Base-by-base conservation (phyloP, 2,113 vertebrate species). In the Cheirogaleus medius region DNA sequence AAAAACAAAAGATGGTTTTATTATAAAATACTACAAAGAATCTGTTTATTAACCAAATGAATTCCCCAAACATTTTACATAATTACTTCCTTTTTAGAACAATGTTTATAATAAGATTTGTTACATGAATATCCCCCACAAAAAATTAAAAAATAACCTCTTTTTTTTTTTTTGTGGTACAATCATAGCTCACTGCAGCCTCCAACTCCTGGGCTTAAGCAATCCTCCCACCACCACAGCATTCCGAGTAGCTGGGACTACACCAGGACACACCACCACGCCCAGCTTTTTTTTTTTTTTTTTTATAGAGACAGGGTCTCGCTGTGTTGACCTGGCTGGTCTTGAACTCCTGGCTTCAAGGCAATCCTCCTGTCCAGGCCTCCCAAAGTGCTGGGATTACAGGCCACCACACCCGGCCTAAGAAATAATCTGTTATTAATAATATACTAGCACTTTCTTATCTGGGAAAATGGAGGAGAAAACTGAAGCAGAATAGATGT, bases 1-100 rank as follows among this genome's bases (percentile, higher is more conserved):
- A 95, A 99, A 98, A 71, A 98, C 2, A 97, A 97, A 98, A 97
- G 44, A 97, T 94, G 25, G 9, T 81, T 97, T 94, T 42, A 93
- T 95, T 98, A 83, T 96, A 95, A 98, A 69, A 97, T 8, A 69
- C 3, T 37, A 90, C 3, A 76, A 97, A 90, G 83, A 95, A 88
- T 1, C 5, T 95, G 49, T 87, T 52, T 74, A 68, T 18, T 76
- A 97, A 54, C 71, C 29, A 98, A 97, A 77, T 86, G 34, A 90
- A 96, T 95, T 91, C 54, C 83, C 27, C 76, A 91, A 90, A 87
- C 12, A 89, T 58, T 87, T 71, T 37, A 92, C 10, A 96, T 69
- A 37, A 84, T 74, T 82, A 27, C 78, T 85, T 94, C 60, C 83
- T 97, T 93, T 80, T 58, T 86, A 87, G 13, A 97, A 95, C 0